Conservation (phyloP, 2,797 vertebrate species). For the Leucoraja ocellata region DNA sequence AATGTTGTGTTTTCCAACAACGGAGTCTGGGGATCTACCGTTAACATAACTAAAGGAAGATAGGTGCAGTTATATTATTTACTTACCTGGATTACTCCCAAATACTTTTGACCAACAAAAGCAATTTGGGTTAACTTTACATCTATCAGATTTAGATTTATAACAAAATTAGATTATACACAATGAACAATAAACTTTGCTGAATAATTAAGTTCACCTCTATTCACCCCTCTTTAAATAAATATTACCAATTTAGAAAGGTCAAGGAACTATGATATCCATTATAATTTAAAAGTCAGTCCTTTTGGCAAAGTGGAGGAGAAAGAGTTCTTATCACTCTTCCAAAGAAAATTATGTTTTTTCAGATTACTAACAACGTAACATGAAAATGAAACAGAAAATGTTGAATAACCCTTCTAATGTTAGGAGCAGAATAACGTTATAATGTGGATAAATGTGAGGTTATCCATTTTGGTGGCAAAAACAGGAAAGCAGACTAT, state of each 20-base stretch:
- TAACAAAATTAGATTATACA: background rate
- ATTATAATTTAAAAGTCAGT: background rate
- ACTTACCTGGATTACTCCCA: background rate
- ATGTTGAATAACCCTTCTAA: background rate
- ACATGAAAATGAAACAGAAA: background rate
- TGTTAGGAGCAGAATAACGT: background rate
- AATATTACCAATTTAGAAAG: background rate
- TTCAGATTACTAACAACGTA: background rate
- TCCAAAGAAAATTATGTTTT: background rate
- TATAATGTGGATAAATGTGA: no score
- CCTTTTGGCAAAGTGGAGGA: background rate
- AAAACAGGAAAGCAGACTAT: no score
- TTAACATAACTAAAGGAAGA: background rate
- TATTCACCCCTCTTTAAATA: background rate
- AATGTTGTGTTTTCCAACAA: background rate
- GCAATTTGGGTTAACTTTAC: background rate
- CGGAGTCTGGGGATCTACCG: background rate
- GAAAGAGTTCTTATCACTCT: background rate
- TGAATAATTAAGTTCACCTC: background rate
- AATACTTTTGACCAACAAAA: background rate
- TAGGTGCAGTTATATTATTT: background rate
- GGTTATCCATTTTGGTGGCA: no score
- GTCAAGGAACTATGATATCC: background rate
- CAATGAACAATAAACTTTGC: background rate
- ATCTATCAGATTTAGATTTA: background rate